phyloP scores from a whole-genome alignment of 2,113 vertebrate genomes.

The Mesembrinibis cayennensis region DNA sequence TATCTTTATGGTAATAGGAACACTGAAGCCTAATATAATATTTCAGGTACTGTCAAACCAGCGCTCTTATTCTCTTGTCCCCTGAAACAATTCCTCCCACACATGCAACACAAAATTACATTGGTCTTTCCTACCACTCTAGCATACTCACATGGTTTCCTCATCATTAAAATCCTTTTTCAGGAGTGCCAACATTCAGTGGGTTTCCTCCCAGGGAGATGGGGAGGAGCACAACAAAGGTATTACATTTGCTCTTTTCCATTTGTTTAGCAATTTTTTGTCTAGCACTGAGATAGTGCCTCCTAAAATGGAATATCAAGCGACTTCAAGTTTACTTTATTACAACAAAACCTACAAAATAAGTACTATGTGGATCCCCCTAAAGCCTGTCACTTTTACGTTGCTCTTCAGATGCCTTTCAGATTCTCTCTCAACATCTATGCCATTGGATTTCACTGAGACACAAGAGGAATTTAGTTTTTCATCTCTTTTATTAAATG shows the following conservation, averaged over 20 bases:
- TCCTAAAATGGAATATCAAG: background rate
- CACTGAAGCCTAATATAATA: background rate
- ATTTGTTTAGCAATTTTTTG: background rate
- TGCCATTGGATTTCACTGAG: background rate
- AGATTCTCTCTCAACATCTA: background rate
- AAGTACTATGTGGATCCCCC: background rate
- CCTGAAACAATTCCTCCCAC: background rate
- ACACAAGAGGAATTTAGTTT: background rate
- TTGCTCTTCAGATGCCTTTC: background rate
- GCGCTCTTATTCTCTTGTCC: fast-evolving
- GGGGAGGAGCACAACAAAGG: fast-evolving
- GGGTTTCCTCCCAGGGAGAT: background rate
- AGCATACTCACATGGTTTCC: background rate
- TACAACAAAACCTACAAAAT: background rate
- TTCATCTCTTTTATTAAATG: background rate
- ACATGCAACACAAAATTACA: background rate
- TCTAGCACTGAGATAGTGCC: background rate
- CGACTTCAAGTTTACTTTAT: background rate
- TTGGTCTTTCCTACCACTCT: background rate
- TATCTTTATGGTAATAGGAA: background rate
- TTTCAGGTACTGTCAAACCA: background rate
- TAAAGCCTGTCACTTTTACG: background rate
- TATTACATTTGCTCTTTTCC: background rate
- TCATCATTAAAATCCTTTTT: background rate
- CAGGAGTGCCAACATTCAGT: background rate